Evolutionary conservation across 2,113 vertebrate species (phyloP), one percentile per base, ranked within the genome.

Genomic region (Nannospalax galili): DNA sequence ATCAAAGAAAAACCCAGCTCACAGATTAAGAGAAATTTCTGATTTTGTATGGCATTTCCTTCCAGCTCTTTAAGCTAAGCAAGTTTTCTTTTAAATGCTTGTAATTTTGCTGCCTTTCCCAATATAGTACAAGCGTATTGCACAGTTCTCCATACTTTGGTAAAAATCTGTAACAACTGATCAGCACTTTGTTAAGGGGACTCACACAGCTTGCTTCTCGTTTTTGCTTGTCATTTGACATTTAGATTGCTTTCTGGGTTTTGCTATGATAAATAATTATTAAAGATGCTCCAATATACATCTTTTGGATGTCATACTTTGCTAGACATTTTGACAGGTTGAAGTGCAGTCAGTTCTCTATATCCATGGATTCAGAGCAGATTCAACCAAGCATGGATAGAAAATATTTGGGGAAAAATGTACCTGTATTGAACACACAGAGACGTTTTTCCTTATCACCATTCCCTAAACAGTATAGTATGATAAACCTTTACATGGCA

Each of bases 231-330:
- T 84, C 81, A 79, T 79, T 85, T 28, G 77, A 88, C 87, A 91
- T 64, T 79, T 87, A 69, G 69, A 35, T 86, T 91, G 58, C 69
- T n/a, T 95, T 88, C 88, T 93, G 52, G 19, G 75, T 91, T 79
- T 30, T 75, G 70, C 80, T 74, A 0, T 79, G 45, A 72, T 65
- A 88, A 90, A 74, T 85, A 82, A 85, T 92, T 78, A 84, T 92
- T 79, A 67, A 69, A 72, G 84, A 67, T 62, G 37, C 70, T 91
- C 52, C 65, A 85, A 1, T 14, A 69, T 60, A 30, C 4, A 3
- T 94, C 74, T 95, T 95, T 94, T 52, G 73, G 40, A 42, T 91
- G 77, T 64, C 81, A 85, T 26, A 42, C 79, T 88, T 95, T 88
- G 56, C 32, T n/a, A 85, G 91, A 80, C 40, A 10, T 69, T 72